Evolutionary conservation across 2,888 invertebrate species (phyloP).

Genomic region (Sericinus montela): DNA sequence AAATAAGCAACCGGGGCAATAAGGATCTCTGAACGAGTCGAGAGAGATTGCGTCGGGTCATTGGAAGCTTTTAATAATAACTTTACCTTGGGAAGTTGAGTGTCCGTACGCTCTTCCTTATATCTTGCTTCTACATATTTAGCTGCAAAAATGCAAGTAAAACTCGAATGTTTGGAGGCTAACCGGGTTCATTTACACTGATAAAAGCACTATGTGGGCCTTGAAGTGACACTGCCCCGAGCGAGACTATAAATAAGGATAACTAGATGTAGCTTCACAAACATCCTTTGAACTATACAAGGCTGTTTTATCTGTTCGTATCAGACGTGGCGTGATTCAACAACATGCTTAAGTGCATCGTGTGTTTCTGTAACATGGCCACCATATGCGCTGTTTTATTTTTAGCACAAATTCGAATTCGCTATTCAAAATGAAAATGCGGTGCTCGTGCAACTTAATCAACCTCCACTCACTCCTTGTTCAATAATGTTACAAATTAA

Average conservation of each 20-base stretch:
- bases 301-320: conserved; percentile 39
- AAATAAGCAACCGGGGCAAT: neutral
- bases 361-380: conserved; percentile 31
- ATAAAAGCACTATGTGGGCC: conserved; percentile 58
- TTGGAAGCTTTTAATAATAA: conserved; percentile 23
- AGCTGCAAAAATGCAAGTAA: conserved; percentile 20
- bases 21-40: conserved; percentile 4
- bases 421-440: conserved; percentile 31
- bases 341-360: conserved; percentile 40
- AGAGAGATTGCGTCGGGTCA: conserved; percentile 16
- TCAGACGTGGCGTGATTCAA: conserved; percentile 41
- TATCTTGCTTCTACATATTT: conserved; percentile 26
- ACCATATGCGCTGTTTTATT: conserved; percentile 32
- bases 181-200: conserved; percentile 54
- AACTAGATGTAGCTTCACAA: conserved; percentile 29
- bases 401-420: no score
- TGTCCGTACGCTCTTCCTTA: conserved; percentile 40
- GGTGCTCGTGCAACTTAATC: conserved; percentile 13
- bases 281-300: conserved; percentile 53
- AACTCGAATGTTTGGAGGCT: conserved; percentile 55
- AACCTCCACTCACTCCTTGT: conserved; percentile 26
- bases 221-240: conserved; percentile 44
- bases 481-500: neutral
- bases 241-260: conserved; percentile 47
- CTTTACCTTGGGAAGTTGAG: conserved; percentile 21